Base-by-base conservation (phyloP, 2,888 invertebrate genomes). In the Ypsolopha sequella region DNA sequence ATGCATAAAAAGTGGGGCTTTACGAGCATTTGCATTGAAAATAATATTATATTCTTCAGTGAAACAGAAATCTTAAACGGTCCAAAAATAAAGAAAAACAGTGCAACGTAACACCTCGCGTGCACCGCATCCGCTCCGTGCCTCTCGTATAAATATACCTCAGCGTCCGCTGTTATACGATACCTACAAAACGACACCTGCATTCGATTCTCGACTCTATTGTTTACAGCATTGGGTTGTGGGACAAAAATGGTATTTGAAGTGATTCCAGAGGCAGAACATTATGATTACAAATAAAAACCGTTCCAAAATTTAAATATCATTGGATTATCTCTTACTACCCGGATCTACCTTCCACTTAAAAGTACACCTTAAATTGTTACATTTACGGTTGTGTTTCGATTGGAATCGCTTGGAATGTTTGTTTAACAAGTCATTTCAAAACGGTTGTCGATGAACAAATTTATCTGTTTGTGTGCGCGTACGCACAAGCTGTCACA, bases 91-190 rank as follows among this genome's bases (percentile, higher is more conserved):
- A 52, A 33, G 53, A 36, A 24, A 1, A 51, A 13, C 51, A 41
- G 36, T 64, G 74, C 73, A 70, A 71, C 70, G 66, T 70, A 70
- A 68, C 71, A 71, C 72, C 73, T 72, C 70, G 60, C 70, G 60
- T 60, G 56, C 60, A 60, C 39, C 58, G 56, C 71, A 73, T 76
- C 76, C 76, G 74, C 63, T 65, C 65, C 60, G 59, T 61, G 59
- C 67, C 64, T 63, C 62, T 63, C 57, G 54, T 66, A 72, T 71
- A 76, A 73, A 70, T 70, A 65, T 75, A 75, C 66, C 66, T 55
- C 69, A 64, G 65, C 68, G 68, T 76, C 72, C 74, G 70, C 58
- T 51, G 61, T 64, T 65, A 68, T 66, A 62, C 61, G 63, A 65
- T 60, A 60, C 63, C 61, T 58, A 65, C 64, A 64, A 64, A 63